Evolutionary conservation across 2,888 invertebrate genomes (phyloP).

Genomic region (Malachius bipustulatus): DNA sequence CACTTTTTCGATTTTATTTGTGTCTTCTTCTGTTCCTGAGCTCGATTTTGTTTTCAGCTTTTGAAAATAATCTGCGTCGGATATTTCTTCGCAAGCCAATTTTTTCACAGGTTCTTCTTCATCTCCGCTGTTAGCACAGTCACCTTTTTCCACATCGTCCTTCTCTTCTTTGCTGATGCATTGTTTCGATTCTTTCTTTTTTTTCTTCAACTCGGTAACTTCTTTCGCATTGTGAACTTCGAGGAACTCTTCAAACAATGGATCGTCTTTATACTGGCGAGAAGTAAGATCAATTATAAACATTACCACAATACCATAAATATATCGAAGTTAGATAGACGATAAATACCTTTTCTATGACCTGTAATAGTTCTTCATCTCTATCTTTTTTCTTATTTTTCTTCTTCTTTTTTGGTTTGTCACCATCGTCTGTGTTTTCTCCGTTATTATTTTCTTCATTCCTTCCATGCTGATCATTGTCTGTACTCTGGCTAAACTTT

Average conservation of each 20-base stretch:
- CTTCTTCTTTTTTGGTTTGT: conserved; percentile 23
- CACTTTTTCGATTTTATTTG: conserved; percentile 33
- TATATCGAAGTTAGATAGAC: conserved; percentile 36
- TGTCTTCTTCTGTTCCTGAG: conserved; percentile 31
- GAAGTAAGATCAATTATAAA: conserved; percentile 21
- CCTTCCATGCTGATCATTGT: conserved; percentile 36
- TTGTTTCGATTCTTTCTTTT: conserved; percentile 33
- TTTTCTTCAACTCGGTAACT: conserved; percentile 33
- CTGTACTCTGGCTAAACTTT: conserved; percentile 54
- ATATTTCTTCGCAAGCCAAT: conserved; percentile 58
- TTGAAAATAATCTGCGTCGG: conserved; percentile 69
- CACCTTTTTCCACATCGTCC: conserved; percentile 19
- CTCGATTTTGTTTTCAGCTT: conserved; percentile 45
- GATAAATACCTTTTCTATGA: conserved; percentile 49
- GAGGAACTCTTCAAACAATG: conserved; percentile 79
- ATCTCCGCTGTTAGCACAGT: conserved; percentile 17
- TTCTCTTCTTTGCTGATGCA: conserved; percentile 27
- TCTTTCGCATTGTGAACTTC: conserved; percentile 50
- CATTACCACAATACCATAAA: conserved; percentile 9
- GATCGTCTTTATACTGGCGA: conserved; percentile 79
- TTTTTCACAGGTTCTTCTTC: conserved; percentile 33
- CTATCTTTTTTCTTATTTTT: conserved; percentile 24
- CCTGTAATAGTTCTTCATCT: conserved; percentile 32
- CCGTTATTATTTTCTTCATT: conserved; percentile 25
- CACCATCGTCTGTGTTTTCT: too few species aligned